phyloP scores from a whole-genome alignment of 2,888 invertebrate species.

The Troides oblongomaculatus region DNA sequence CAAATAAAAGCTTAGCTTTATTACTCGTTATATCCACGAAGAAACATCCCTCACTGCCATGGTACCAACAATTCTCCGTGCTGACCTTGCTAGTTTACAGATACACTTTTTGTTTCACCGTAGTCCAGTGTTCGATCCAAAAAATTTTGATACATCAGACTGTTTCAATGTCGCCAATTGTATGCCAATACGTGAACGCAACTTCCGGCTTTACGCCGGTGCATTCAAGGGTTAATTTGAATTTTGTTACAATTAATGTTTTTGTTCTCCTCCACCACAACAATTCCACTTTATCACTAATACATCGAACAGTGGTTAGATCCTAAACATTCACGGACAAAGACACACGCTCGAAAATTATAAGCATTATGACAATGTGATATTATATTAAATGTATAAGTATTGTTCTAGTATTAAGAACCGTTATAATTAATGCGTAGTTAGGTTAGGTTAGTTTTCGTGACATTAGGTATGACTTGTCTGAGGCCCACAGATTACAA shows the following conservation, averaged over 20 bases:
- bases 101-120: constrained; percentile 64
- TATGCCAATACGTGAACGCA: constrained; percentile 59
- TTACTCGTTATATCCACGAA: constrained; percentile 86
- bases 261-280: constrained; percentile 51
- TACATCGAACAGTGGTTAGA: constrained; percentile 76
- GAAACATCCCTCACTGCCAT: constrained; percentile 75
- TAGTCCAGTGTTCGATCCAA: constrained; percentile 62
- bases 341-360: constrained; percentile 81
- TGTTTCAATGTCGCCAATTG: constrained; percentile 68
- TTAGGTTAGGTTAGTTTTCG: constrained; percentile 74
- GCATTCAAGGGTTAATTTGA: constrained; percentile 41
- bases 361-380: constrained; percentile 81
- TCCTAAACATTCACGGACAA: constrained; percentile 79
- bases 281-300: constrained; percentile 68
- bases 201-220: constrained; percentile 50
- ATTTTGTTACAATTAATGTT: constrained; percentile 64
- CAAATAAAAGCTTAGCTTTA: constrained; percentile 89
- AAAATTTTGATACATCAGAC: constrained; percentile 64
- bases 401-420: constrained; percentile 77
- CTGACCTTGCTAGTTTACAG: constrained; percentile 60
- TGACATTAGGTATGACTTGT: constrained; percentile 66
- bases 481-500: constrained; percentile 78
- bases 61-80: constrained; percentile 71
- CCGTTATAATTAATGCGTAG: constrained; percentile 76
- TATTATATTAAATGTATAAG: constrained; percentile 77